Evolutionary conservation across 2,113 vertebrate species (phyloP).

Genomic region (Corythornis vintsioides): DNA sequence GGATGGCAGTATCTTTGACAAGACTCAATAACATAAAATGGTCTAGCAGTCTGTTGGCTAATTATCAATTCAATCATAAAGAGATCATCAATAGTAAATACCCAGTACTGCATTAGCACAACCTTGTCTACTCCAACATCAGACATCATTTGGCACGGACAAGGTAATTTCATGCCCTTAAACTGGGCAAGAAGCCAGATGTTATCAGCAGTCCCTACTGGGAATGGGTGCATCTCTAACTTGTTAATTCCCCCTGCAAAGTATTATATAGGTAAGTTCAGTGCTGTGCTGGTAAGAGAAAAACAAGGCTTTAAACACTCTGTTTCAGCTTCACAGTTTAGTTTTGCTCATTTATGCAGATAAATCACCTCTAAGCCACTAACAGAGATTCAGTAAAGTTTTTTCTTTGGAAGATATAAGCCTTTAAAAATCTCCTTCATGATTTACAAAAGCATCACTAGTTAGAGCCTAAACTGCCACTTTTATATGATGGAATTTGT

Average conservation of each 20-base stretch:
- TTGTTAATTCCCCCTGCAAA: neutral
- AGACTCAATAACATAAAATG: neutral
- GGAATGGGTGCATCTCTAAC: neutral
- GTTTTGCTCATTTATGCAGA: neutral
- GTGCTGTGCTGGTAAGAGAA: neutral
- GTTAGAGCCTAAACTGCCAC: neutral
- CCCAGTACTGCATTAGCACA: neutral
- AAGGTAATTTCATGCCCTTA: neutral
- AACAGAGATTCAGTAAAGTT: slow-evolving; percentile 2
- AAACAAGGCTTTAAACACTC: neutral
- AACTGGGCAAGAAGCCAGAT: neutral
- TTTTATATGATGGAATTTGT: slow-evolving; percentile 1
- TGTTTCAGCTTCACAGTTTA: neutral
- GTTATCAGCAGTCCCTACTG: neutral
- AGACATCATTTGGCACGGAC: neutral
- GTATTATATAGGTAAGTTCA: neutral
- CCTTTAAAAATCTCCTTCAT: neutral
- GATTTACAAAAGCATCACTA: slow-evolving; percentile 40
- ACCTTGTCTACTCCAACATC: neutral
- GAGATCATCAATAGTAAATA: neutral
- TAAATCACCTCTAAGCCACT: slow-evolving; percentile 7
- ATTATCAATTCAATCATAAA: neutral
- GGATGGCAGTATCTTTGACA: neutral
- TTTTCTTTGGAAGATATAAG: neutral
- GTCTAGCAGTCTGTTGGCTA: neutral